These are phyloP conservation scores for Pongo abelii DNA, from an alignment of 2,113 vertebrate species.

Conservation along the genomic window DNA sequence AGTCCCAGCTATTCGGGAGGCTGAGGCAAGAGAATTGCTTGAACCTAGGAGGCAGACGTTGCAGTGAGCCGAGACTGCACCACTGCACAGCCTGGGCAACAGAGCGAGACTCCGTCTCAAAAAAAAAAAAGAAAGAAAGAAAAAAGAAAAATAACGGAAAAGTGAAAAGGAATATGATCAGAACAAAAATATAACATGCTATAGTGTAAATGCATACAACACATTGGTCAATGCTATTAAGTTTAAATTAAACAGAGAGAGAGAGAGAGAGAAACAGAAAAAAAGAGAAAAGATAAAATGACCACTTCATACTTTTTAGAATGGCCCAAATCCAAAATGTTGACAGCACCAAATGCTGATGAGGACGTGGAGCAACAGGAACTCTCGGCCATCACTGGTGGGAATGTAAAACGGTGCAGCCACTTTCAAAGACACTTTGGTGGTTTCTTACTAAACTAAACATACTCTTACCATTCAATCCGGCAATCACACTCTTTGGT, in stretches of 20 bases:
- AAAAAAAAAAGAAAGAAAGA: too few relatives aligned
- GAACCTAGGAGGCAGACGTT: too few relatives aligned
- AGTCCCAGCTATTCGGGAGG: too few relatives aligned
- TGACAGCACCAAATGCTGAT: not conserved
- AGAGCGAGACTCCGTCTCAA: accelerated
- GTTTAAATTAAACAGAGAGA: not conserved
- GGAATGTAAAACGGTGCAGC: not conserved
- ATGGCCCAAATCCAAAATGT: not conserved
- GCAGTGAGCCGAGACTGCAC: too few relatives aligned
- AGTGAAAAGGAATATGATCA: not conserved
- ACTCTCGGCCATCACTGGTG: not conserved
- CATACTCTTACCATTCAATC: not conserved
- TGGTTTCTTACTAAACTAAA: not conserved
- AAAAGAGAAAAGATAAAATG: not conserved
- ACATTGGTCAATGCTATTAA: not conserved
- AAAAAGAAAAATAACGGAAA: not conserved
- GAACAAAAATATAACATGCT: not conserved
- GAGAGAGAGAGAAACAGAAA: too few relatives aligned
- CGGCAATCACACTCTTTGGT: not conserved
- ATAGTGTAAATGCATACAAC: not conserved
- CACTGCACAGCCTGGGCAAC: too few relatives aligned
- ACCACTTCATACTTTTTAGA: not conserved
- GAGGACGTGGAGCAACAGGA: not conserved
- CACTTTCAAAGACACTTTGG: not conserved
- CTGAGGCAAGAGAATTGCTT: too few relatives aligned